These are phyloP conservation scores for Pelochelys cantorii DNA, from an alignment of 2,797 vertebrate genomes.

Conservation along the genomic window DNA sequence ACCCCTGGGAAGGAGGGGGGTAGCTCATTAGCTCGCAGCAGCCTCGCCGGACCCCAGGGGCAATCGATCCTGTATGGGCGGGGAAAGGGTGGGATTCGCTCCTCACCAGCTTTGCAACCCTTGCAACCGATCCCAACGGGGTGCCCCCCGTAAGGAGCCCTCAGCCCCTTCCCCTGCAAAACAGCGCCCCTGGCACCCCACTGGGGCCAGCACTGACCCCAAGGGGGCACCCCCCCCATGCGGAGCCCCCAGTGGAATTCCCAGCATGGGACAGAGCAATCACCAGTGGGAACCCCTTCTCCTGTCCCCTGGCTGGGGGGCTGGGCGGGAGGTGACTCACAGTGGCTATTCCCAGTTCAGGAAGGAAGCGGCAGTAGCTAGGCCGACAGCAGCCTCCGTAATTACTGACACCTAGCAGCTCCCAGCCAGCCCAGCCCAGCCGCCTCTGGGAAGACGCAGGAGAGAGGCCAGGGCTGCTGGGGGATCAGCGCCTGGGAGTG, in stretches of 20 bases:
- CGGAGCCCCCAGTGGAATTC: too few relatives aligned
- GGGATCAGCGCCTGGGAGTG: neutral
- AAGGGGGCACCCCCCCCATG: neutral
- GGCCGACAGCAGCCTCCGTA: constrained; percentile 22
- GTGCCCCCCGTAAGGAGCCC: neutral
- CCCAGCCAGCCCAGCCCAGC: neutral
- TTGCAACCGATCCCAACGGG: neutral
- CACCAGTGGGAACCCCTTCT: neutral
- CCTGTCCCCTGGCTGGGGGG: neutral
- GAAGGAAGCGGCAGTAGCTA: constrained; percentile 63
- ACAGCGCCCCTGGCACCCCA: too few relatives aligned
- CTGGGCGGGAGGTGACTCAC: constrained; percentile 6
- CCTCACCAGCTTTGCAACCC: neutral
- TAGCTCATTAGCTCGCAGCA: neutral
- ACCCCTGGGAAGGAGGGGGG: neutral
- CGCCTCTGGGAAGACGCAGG: neutral
- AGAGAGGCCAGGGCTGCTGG: neutral
- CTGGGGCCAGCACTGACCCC: too few relatives aligned
- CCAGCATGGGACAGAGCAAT: too few relatives aligned
- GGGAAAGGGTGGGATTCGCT: neutral
- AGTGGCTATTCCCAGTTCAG: constrained; percentile 57
- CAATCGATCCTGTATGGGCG: neutral
- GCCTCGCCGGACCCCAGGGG: neutral
- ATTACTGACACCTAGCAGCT: constrained; percentile 37
- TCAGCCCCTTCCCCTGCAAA: too few relatives aligned